Evolutionary conservation across 2,888 invertebrate species (phyloP), one percentile per base, ranked within the genome.

Genomic region (Campoplex nolae): DNA sequence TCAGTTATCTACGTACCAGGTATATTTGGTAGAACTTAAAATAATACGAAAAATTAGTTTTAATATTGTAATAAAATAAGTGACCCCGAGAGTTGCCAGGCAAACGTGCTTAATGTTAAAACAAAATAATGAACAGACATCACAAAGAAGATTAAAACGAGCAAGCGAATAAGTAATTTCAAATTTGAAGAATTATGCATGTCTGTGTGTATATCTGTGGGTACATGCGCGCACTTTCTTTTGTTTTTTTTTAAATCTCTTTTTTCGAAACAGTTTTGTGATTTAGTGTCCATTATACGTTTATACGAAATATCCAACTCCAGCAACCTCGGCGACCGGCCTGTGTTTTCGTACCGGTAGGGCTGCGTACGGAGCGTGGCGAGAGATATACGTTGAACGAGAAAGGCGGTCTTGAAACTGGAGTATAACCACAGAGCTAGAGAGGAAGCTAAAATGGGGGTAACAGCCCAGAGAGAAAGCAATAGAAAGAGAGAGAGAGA

Each of bases 351-450:
- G 58, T 58, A 28, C 23, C 13, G 56, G 45, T 23, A 32, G 58
- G n/a, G 58, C 45, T 71, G 80, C 79, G 70, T 79, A 70, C 45
- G 51, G 48, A 80, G 71, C 48, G 45, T 38, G 78, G 45, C 32
- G 35, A 62, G 58, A 80, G 56, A 80, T 71, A 73, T 73, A 80
- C 56, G 70, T 32, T 62, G 62, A 71, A 75, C 18, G 76, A 77
- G 70, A 83, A 83, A 76, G 70, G 83, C 67, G 83, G 62, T 83
- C 83, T 83, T 83, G 83, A 77, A 83, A 77, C 83, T 77, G 45
- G 81, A 82, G 81, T 74, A 71, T 75, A 83, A 82, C 82, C 67
- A 75, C 83, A 76, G 68, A 82, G 76, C 75, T 70, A 28, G 83
- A 76, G 83, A 83, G 83, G 58, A 83, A 77, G 70, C 76, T 83